Percentiles rank a stretch among this genome's conserved stretches.
These are phyloP conservation scores for Diabrotica virgifera DNA, from an alignment of 1,140 invertebrate genomes.

Conservation along the genomic window DNA sequence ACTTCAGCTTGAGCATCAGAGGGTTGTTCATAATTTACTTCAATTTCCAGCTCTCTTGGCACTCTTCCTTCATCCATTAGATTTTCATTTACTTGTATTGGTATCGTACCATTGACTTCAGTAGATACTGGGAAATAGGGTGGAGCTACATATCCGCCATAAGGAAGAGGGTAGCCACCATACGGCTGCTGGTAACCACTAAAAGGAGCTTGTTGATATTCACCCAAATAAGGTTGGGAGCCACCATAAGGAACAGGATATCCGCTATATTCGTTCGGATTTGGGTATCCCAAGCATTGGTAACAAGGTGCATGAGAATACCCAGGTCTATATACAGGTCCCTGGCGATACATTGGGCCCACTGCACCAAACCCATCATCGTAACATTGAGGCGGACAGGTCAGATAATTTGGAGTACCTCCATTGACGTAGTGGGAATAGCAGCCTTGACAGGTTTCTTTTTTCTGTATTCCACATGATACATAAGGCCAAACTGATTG, in stretches of 20 bases:
- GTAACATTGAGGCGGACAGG: constrained; percentile 34
- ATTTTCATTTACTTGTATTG: not conserved
- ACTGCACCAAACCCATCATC: constrained; percentile 33
- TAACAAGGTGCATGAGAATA: constrained; percentile 31
- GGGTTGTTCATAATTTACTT: constrained; percentile 14
- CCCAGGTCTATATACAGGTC: constrained; percentile 32
- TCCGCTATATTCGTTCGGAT: constrained; percentile 18
- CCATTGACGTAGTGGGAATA: constrained; percentile 36
- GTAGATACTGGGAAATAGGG: no score
- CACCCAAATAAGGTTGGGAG: not conserved
- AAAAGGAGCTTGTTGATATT: not conserved
- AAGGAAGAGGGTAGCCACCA: not conserved
- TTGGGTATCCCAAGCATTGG: constrained; percentile 7
- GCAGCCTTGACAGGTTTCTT: constrained; percentile 38
- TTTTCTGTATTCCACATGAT: constrained; percentile 31
- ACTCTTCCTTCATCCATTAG: not conserved
- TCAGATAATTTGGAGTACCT: constrained; percentile 11
- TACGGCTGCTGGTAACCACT: constrained; percentile 6
- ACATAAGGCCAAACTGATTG: constrained; percentile 45
- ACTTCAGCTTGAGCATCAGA: constrained; percentile 16
- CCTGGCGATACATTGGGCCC: constrained; percentile 36
- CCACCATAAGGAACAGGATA: not conserved
- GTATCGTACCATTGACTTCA: no score
- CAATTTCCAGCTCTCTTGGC: constrained; percentile 14
- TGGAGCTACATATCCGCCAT: no score